Evolutionary conservation across 2,888 invertebrate species (phyloP).

Genomic region (Ischnura elegans): DNA sequence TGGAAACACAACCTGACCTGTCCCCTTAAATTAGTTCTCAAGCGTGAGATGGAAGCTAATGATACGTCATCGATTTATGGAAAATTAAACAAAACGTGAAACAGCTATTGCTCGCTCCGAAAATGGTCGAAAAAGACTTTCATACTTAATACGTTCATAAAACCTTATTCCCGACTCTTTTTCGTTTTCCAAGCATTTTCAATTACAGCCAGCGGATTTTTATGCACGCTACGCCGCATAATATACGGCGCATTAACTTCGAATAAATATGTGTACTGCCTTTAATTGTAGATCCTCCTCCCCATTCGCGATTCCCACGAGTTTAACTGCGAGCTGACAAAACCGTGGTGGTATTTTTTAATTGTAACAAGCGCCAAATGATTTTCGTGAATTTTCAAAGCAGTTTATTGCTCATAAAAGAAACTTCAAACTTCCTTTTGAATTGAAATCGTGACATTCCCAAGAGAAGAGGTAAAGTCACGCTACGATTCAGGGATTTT

Average conservation of each 20-base stretch:
- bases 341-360: neutral
- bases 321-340: neutral
- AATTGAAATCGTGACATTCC: neutral
- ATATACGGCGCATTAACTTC: neutral
- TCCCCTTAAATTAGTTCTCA: neutral
- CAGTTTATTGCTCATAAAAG: neutral
- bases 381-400: neutral
- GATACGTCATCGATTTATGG: conserved; percentile 29
- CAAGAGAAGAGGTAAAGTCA: neutral
- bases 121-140: neutral
- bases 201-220: neutral
- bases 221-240: neutral
- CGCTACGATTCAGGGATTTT: neutral
- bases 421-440: neutral
- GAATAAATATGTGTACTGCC: neutral
- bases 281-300: neutral
- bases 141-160: neutral
- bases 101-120: neutral
- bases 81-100: neutral
- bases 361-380: neutral
- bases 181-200: neutral
- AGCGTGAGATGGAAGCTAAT: conserved; percentile 21
- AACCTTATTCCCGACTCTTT: neutral
- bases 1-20: neutral
- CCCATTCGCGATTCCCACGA: neutral